Evolutionary conservation across 23 tunicate genomes (phyloP).

Genomic region (Phallusia fumigata): DNA sequence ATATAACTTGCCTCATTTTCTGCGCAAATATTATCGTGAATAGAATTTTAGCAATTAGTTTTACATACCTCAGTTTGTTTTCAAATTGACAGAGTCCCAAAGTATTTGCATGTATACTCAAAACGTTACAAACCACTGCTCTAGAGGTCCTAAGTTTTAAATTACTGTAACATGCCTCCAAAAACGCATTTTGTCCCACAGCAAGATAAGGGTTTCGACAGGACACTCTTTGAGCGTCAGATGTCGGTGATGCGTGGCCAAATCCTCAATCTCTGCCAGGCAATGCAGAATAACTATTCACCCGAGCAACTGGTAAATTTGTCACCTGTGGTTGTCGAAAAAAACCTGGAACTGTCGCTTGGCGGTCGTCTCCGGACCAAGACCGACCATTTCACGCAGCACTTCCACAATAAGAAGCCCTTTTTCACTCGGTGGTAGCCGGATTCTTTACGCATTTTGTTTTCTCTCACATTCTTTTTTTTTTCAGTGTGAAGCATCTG

Average conservation of each 20-base stretch:
- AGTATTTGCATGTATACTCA: too few relatives aligned
- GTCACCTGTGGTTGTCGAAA: constrained; percentile 94
- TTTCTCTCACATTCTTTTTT: too few relatives aligned
- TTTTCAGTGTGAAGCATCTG: neutral
- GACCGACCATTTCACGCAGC: constrained; percentile 96
- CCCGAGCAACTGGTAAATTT: constrained; percentile 87
- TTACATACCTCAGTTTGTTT: too few relatives aligned
- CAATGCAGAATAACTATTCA: constrained; percentile 54
- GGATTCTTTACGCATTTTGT: neutral
- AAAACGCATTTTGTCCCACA: too few relatives aligned
- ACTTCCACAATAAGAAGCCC: constrained; percentile 76
- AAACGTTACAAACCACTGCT: too few relatives aligned
- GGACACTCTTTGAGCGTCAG: constrained; percentile 85
- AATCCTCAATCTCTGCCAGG: constrained; percentile 91
- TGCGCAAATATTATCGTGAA: too few relatives aligned
- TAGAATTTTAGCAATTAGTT: too few relatives aligned
- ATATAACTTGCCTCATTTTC: too few relatives aligned
- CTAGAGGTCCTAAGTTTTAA: too few relatives aligned
- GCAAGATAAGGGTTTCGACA: constrained; percentile 97
- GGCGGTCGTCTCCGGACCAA: constrained; percentile 93
- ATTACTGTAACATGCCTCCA: too few relatives aligned
- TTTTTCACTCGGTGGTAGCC: constrained; percentile 94
- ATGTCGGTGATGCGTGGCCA: constrained; percentile 99
- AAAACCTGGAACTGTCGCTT: constrained; percentile 56
- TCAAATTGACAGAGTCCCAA: too few relatives aligned